Base-by-base conservation (phyloP, 2,797 vertebrate species). In the Nannoperca australis region DNA sequence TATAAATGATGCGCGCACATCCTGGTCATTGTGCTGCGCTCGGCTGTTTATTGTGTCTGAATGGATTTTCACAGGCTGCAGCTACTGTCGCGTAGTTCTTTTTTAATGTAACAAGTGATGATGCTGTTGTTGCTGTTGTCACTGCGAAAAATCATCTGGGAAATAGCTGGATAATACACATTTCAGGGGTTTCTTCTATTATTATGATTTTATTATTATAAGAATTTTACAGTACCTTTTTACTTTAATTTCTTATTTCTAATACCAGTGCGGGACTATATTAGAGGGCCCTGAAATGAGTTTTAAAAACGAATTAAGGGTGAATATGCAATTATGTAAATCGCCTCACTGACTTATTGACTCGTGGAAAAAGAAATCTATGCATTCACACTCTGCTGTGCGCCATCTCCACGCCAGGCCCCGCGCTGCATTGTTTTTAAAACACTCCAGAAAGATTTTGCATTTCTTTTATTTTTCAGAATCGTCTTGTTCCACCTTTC, bases 1-100 rank as follows among this genome's bases (percentile, higher is more conserved):
- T 92, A 60, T 89, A 84, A 89, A 86, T 91, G 73, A 79, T 85
- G 84, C 68, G 87, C 82, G 59, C 80, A 56, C 76, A 82, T 77
- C 70, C 78, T 42, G 85, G 60, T 78, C 76, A 36, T 82, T 81
- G 1, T 68, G 82, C 80, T 76, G 77, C 67, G 84, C 84, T 83
- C 63, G 60, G 74, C 75, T 82, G 64, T 87, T 88, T 79, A 67
- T 73, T 62, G 73, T 10, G 44, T 30, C 53, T 90, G 81, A 82
- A 79, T 86, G 74, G 64, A 2, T 69, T 76, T 81, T 61, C 73
- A 75, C 66, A 17, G 70, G 60, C 76, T 73, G 70, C 78, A 45
- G 71, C 65, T 85, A 44, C 69, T 77, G 54, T 81, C 49, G 13
- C 27, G 49, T 63, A 77, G 61, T 82, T 68, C 54, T 49, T 27